These are phyloP conservation scores for Drosophila nigromelanica DNA, from an alignment of 1,140 invertebrate species.

Conservation along the genomic window DNA sequence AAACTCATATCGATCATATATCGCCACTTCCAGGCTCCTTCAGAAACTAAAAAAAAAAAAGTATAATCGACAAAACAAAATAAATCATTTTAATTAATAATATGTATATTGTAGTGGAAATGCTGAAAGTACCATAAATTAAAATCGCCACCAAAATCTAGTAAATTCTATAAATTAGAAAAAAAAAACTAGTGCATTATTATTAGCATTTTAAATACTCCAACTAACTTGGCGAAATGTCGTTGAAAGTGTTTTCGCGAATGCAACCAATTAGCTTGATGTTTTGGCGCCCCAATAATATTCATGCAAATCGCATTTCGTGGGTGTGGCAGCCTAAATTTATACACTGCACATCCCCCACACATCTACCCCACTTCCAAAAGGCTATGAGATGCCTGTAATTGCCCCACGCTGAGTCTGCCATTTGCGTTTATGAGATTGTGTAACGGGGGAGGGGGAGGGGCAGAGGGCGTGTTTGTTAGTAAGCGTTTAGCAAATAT, in stretches of 20 bases:
- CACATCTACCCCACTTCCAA: background rate
- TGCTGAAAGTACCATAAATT: too few relatives aligned
- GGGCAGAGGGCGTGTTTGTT: conserved; percentile 29
- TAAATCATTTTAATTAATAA: too few relatives aligned
- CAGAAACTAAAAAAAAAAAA: too few relatives aligned
- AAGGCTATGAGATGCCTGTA: conserved; percentile 36
- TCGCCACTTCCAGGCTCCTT: background rate
- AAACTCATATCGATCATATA: background rate
- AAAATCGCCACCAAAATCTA: too few relatives aligned
- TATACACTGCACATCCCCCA: background rate
- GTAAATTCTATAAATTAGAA: too few relatives aligned
- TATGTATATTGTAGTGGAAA: too few relatives aligned
- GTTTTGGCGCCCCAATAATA: conserved; percentile 56
- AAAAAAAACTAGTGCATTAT: too few relatives aligned
- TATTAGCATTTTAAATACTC: too few relatives aligned
- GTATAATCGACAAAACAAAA: too few relatives aligned
- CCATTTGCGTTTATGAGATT: conserved; percentile 17
- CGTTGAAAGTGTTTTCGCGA: conserved; percentile 13
- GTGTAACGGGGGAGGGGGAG: conserved; percentile 12
- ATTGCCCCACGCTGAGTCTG: conserved; percentile 49
- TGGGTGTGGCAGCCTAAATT: conserved; percentile 24
- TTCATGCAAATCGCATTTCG: conserved; percentile 68
- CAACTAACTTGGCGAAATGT: background rate
- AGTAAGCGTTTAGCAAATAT: conserved; percentile 73
- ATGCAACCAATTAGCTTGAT: conserved; percentile 37